A percentile compares a stretch with the other conserved stretches of the same genome.
Conservation (phyloP, 2,888 invertebrate species). For the Hypolimnas misippus region DNA sequence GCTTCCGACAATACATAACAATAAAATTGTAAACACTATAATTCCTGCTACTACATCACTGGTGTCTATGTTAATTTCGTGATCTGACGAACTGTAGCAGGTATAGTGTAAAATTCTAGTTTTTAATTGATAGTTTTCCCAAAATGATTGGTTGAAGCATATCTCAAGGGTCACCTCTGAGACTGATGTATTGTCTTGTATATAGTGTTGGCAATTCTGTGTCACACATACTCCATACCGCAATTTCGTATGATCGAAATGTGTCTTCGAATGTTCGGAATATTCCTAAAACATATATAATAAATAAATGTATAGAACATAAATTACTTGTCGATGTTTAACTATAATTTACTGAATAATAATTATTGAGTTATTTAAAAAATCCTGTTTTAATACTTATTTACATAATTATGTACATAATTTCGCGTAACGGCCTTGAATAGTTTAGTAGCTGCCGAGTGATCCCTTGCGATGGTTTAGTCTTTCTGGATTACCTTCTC, state of each 20-base stretch:
- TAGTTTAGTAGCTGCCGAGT: no score
- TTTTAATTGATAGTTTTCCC: slow-evolving; percentile 57
- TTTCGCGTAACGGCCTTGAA: no score
- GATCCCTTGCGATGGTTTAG: no score
- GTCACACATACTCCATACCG: slow-evolving; percentile 66
- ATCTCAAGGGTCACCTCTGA: slow-evolving; percentile 54
- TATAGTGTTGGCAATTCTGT: slow-evolving; percentile 52
- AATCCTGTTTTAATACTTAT: no score
- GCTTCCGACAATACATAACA: slow-evolving; percentile 61
- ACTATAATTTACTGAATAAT: no score
- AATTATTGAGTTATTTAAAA: no score
- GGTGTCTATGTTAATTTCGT: slow-evolving; percentile 48
- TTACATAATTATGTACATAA: no score
- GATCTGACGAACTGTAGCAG: slow-evolving; percentile 40
- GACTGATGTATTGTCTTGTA: slow-evolving; percentile 42
- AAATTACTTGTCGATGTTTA: no score
- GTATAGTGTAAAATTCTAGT: slow-evolving; percentile 44
- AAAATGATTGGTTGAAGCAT: slow-evolving; percentile 63
- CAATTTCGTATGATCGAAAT: slow-evolving; percentile 68
- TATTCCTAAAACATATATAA: slow-evolving; percentile 60
- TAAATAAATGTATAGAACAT: no score
- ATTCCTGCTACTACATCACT: slow-evolving; percentile 58
- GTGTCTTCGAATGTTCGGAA: slow-evolving; percentile 61
- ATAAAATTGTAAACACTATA: slow-evolving; percentile 53
- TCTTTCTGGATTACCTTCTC: no score